Evolutionary conservation across 2,113 vertebrate species (phyloP).

Genomic region (Gadus chalcogrammus): DNA sequence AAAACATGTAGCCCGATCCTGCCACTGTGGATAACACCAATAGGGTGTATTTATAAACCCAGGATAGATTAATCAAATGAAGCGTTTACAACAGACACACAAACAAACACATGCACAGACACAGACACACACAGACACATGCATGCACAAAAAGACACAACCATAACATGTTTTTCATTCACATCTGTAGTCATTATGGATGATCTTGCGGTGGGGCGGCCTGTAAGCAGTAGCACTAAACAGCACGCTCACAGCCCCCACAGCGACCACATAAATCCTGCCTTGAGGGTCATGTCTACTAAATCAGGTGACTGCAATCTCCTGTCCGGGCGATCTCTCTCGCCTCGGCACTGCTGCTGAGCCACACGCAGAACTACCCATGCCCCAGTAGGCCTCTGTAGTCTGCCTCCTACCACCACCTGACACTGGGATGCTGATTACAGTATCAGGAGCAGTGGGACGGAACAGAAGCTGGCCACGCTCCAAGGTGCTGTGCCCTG

Average conservation of each 20-base stretch:
- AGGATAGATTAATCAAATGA: no score
- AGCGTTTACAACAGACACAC: no score
- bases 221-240: conserved; percentile 9
- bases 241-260: conserved; percentile 10
- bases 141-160: not conserved
- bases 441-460: conserved; percentile 56
- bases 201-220: conserved; percentile 9
- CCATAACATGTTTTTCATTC: not conserved
- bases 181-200: conserved; percentile 30
- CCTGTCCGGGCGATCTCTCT: conserved; percentile 35
- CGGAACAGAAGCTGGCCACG: conserved; percentile 46
- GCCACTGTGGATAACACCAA: no score
- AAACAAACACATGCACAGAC: not conserved
- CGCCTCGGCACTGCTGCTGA: conserved; percentile 20
- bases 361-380: no score
- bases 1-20: no score
- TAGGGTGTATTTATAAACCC: no score
- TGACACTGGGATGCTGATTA: conserved; percentile 48
- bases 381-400: not conserved
- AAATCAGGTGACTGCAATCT: conserved; percentile 58
- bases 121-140: not conserved
- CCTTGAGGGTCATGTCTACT: conserved; percentile 39
- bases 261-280: conserved; percentile 21
- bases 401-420: not conserved
- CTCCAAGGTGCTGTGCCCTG: conserved; percentile 44